These are phyloP conservation scores for Erebia ligea DNA, from an alignment of 2,888 invertebrate genomes.

Conservation along the genomic window DNA sequence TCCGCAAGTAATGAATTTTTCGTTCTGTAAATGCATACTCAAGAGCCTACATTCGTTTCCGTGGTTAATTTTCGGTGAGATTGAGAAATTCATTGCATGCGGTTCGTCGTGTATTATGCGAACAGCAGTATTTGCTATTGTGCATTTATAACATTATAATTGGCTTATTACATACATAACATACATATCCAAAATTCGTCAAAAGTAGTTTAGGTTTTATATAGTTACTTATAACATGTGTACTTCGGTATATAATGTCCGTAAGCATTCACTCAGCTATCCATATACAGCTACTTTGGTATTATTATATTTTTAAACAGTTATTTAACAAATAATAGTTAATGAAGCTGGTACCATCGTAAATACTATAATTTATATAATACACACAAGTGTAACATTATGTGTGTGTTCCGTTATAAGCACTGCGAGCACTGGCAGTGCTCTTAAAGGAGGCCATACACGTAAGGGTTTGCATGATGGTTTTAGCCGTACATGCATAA, in stretches of 20 bases:
- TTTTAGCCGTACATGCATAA: too few species aligned
- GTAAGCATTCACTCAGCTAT: background rate
- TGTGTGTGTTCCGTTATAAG: too few species aligned
- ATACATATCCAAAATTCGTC: background rate
- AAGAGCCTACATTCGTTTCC: background rate
- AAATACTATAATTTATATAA: too few species aligned
- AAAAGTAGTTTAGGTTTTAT: background rate
- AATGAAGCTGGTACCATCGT: too few species aligned
- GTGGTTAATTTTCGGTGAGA: background rate
- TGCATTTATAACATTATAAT: background rate
- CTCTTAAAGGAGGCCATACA: too few species aligned
- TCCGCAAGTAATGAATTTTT: background rate
- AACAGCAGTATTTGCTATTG: background rate
- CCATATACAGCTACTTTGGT: background rate
- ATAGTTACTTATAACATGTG: background rate
- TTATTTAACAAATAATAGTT: background rate
- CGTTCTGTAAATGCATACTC: background rate
- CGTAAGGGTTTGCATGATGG: too few species aligned
- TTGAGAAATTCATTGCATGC: background rate
- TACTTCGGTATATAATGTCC: background rate
- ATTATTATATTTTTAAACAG: constrained; percentile 1
- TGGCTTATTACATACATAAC: background rate
- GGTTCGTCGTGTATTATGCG: background rate
- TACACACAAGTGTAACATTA: too few species aligned
- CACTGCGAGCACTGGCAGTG: too few species aligned